These are phyloP conservation scores for Poeciliopsis presidionis DNA, from an alignment of 2,797 vertebrate genomes.

Conservation along the genomic window DNA sequence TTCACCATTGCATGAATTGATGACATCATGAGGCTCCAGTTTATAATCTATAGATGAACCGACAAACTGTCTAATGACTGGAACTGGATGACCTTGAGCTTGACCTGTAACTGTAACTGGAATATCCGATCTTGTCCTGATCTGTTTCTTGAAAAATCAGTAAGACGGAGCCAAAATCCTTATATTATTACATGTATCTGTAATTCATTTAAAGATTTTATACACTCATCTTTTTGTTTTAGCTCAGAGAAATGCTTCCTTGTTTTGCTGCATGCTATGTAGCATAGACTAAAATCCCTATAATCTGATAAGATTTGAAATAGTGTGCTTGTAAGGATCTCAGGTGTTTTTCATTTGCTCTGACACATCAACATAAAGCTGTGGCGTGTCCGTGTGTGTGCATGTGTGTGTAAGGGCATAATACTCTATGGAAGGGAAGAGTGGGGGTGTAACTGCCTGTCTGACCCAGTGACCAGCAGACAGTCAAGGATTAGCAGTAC, in stretches of 20 bases:
- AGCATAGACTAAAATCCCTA: background rate
- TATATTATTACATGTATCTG: background rate
- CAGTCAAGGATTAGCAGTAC: slow-evolving; percentile 48
- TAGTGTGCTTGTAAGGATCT: background rate
- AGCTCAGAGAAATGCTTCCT: background rate
- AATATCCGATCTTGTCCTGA: too few species aligned
- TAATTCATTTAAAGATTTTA: background rate
- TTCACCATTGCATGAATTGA: background rate
- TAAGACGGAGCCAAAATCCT: background rate
- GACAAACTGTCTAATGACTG: background rate
- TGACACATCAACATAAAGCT: slow-evolving; percentile 16
- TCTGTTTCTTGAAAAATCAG: background rate
- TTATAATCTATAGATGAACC: background rate
- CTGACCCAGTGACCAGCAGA: slow-evolving; percentile 56
- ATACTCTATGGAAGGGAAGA: background rate
- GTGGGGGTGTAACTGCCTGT: slow-evolving; percentile 12
- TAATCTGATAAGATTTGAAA: background rate
- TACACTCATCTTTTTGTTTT: background rate
- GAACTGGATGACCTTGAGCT: background rate
- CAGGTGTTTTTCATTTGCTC: slow-evolving; percentile 17
- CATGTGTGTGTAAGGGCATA: background rate
- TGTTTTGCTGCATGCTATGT: background rate
- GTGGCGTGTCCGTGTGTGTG: background rate
- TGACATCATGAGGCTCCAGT: background rate
- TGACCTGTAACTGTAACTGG: too few species aligned